Conservation (phyloP, 2,888 invertebrate genomes). For the Pyrrhia umbra region DNA sequence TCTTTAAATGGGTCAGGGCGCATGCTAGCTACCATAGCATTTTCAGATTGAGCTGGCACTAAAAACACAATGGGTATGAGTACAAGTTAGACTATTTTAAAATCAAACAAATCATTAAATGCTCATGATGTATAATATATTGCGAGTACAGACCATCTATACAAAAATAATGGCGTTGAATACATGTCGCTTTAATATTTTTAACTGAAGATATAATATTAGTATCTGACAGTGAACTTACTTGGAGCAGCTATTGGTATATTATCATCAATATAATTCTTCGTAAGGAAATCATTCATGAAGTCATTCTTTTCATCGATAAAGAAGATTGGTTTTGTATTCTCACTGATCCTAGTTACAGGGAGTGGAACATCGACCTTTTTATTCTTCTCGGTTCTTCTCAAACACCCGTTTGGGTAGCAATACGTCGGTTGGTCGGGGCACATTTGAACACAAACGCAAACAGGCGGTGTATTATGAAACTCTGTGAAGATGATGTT, state of each 20-base stretch:
- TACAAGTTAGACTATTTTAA: neutral
- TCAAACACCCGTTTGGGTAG: conserved; percentile 83
- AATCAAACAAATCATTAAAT: neutral
- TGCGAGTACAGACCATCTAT: too few species aligned
- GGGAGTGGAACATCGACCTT: conserved; percentile 49
- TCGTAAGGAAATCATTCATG: conserved; percentile 66
- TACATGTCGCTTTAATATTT: too few species aligned
- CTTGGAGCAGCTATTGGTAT: conserved; percentile 47
- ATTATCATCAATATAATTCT: conserved; percentile 59
- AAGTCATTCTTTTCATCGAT: conserved; percentile 71
- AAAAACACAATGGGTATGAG: conserved; percentile 5
- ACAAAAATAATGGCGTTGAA: too few species aligned
- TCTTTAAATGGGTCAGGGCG: conserved; percentile 77
- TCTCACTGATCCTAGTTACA: conserved; percentile 59
- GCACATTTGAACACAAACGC: conserved; percentile 84
- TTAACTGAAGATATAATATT: neutral
- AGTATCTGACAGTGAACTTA: conserved; percentile 1
- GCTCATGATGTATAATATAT: neutral
- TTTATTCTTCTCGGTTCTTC: conserved; percentile 60
- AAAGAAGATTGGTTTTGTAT: conserved; percentile 68
- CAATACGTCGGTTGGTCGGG: conserved; percentile 79
- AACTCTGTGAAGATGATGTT: conserved; percentile 82
- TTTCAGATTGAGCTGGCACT: conserved; percentile 48
- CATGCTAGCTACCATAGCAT: conserved; percentile 38
- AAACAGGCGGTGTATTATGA: conserved; percentile 75